Evolutionary conservation across 2,797 vertebrate genomes (phyloP).

Genomic region (Sciaenops ocellatus): DNA sequence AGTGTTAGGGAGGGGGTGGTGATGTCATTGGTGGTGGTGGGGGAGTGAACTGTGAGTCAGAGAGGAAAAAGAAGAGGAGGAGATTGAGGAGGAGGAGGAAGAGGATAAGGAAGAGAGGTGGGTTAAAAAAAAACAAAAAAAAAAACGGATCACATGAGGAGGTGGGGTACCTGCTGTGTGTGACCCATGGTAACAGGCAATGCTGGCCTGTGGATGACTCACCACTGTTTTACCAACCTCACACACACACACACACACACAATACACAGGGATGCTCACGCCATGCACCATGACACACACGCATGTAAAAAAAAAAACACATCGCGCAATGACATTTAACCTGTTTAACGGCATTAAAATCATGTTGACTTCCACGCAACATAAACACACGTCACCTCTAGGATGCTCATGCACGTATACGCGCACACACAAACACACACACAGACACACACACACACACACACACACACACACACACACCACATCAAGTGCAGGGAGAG

Average conservation of each 20-base stretch:
- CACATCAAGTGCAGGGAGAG: slow-evolving; percentile 56
- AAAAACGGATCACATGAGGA: slow-evolving; percentile 51
- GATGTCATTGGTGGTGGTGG: slow-evolving; percentile 77
- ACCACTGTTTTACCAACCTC: slow-evolving; percentile 74
- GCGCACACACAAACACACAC: slow-evolving; percentile 1
- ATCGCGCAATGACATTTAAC: slow-evolving; percentile 3
- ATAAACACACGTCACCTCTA: slow-evolving; percentile 11
- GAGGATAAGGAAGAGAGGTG: slow-evolving; percentile 66
- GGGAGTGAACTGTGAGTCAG: slow-evolving; percentile 81
- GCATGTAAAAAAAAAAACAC: slow-evolving; percentile 26
- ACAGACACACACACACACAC: too few species aligned
- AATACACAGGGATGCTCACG: slow-evolving; percentile 34
- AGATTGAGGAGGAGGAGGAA: slow-evolving; percentile 53
- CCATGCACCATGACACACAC: slow-evolving; percentile 19
- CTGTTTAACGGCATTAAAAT: slow-evolving; percentile 18
- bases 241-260: slow-evolving; percentile 29
- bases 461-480: slow-evolving; percentile 4
- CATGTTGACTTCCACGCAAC: slow-evolving; percentile 16
- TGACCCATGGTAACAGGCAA: slow-evolving; percentile 80
- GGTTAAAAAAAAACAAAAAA: slow-evolving; percentile 39
- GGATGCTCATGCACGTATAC: background rate
- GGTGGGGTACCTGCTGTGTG: slow-evolving; percentile 80
- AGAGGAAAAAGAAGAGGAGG: slow-evolving; percentile 74
- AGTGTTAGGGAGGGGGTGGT: slow-evolving; percentile 73
- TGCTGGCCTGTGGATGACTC: slow-evolving; percentile 79